A percentile compares a stretch with the other conserved stretches of the same genome.
These are phyloP conservation scores for Cosmia pyralina DNA, from an alignment of 2,888 invertebrate species.

Conservation along the genomic window DNA sequence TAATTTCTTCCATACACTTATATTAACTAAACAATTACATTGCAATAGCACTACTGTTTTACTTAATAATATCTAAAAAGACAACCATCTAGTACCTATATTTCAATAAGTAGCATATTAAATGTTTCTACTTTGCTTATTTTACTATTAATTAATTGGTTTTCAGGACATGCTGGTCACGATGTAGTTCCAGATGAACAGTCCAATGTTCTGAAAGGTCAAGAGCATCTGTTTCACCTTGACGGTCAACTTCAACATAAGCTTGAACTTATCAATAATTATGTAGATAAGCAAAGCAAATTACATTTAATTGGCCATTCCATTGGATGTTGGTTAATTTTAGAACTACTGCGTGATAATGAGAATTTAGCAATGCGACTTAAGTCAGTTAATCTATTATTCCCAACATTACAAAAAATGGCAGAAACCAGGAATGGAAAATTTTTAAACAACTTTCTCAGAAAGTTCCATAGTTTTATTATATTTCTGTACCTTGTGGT, in stretches of 20 bases:
- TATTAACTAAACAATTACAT: background rate
- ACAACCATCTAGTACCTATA: too few species aligned
- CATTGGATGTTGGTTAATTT: conserved; percentile 95
- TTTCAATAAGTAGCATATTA: background rate
- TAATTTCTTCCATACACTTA: background rate
- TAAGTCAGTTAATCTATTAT: conserved; percentile 93
- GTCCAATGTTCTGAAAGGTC: conserved; percentile 86
- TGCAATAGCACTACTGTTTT: background rate
- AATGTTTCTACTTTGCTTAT: background rate
- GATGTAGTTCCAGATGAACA: conserved; percentile 84
- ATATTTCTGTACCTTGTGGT: conserved; percentile 84
- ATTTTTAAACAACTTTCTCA: conserved; percentile 91
- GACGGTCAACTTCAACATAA: conserved; percentile 95
- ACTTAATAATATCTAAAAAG: background rate
- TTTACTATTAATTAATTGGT: conserved; percentile 24
- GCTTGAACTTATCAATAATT: conserved; percentile 93
- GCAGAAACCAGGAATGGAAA: conserved; percentile 93
- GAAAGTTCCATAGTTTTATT: conserved; percentile 75
- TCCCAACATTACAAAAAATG: conserved; percentile 97
- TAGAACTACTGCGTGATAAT: conserved; percentile 92
- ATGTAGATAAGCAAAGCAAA: conserved; percentile 93
- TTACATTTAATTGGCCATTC: conserved; percentile 97
- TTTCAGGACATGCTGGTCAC: conserved; percentile 94
- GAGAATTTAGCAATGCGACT: conserved; percentile 89
- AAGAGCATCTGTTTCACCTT: conserved; percentile 92